Evolutionary conservation across 2,113 vertebrate species (phyloP), one percentile per base, ranked within the genome.

Genomic region (Prunella himalayana): DNA sequence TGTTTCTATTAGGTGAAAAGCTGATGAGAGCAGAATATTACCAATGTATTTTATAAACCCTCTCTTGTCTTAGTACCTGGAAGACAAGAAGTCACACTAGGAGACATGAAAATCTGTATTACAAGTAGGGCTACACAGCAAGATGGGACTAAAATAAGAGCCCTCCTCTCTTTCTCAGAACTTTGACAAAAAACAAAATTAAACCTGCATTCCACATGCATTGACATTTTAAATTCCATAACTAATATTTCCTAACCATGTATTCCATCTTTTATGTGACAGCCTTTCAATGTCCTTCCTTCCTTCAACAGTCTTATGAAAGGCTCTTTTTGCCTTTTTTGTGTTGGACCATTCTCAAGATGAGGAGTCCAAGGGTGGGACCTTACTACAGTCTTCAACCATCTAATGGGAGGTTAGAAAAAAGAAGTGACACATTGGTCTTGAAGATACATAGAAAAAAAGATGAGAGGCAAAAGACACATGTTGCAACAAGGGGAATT

Each of bases 11-110:
- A 39, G 13, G 20, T 86, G 59, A 77, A 94, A 88, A 94, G 14
- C 37, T 91, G 35, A 17, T 92, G 86, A 94, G 84, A 92, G 11
- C 59, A 95, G 30, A 80, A 69, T 79, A 35, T 6, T 63, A 66
- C 13, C 31, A 65, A 35, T 8, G 6, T 24, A 31, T 85, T 44
- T 72, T 77, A 71, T 54, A 88, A 83, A 51, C 5, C 2, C 16
- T 44, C 6, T 5, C 6, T 61, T 72, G 11, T 82, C 49, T 57
- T 73, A 80, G n/a, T 44, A 73, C 53, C 23, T 88, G 59, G 23
- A 89, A 80, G 45, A 69, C 33, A 54, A 0, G 3, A 80, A 37
- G 30, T 45, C 39, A 57, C 19, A 17, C 12, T 24, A 56, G 33
- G 37, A 79, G 28, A 80, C 7, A 27, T n/a, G 15, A 73, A 92